Evolutionary conservation across 2,888 invertebrate genomes (phyloP), one percentile per base, ranked within the genome.

Genomic region (Oscheius sp.): DNA sequence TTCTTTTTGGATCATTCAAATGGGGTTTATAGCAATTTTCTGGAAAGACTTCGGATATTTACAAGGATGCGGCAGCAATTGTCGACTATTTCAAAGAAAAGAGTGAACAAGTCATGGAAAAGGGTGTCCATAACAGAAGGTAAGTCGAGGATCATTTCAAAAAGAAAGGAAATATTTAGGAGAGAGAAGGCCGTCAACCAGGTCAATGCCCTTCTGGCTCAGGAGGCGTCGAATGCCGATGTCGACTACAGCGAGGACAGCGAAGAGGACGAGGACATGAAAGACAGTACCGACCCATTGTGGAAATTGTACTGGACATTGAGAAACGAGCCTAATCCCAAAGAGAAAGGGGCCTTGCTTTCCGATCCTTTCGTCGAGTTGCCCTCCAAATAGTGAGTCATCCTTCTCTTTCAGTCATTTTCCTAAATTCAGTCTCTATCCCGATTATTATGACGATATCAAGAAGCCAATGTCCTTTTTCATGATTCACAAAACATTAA

Each of bases 391-490:
- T 89, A 56, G 76, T 82, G 12, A 55, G 27, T 49, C 13, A 68
- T 46, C 41, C 53, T 18, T 35, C 21, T 6, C 12, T 12, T 61
- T 16, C 49, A 69, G 5, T 64, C 23, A 29, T 46, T 45, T 43
- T 61, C 25, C 46, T 5, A 2, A n/a, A 9, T 35, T 35, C 29
- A 84, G 84, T 55, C 78, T 93, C 80, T 96, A 98, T 90, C 95
- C 97, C 0, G 98, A 98, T 90, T 99, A 99, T 89, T 99, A 96
- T 90, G 94, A 94, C 85, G 95, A 96, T 89, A 98, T 99, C 68
- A 94, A 95, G 88, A 94, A 94, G 87, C 98, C 99, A 0, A 93
- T 99, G 83, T 96, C 97, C 0, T 90, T 99, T 86, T 93, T 93
- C 82, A 95, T 96, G 90, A 96, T 99, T 58, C 89, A 90, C 76